A percentile compares a stretch with the other conserved stretches of the same genome.
phyloP scores from a whole-genome alignment of 2,888 invertebrate genomes.

The Acanthococcus lagerstroemiae region DNA sequence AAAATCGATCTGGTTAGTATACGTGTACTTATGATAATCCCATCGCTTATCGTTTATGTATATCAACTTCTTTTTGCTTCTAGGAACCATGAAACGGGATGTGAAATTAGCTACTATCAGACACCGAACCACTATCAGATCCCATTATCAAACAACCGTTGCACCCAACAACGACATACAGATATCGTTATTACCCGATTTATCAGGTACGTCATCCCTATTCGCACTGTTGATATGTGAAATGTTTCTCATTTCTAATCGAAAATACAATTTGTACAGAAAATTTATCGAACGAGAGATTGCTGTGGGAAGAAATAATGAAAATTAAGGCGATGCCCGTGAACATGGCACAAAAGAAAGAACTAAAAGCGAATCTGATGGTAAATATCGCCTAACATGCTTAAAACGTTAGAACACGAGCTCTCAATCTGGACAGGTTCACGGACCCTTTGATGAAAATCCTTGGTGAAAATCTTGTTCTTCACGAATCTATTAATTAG shows the following conservation, averaged over 20 bases:
- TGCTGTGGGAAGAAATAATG: constrained; percentile 77
- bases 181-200: constrained; percentile 67
- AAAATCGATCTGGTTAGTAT: constrained; percentile 41
- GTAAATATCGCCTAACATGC: too few relatives aligned
- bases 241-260: too few relatives aligned
- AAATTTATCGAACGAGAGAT: constrained; percentile 68
- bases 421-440: too few relatives aligned
- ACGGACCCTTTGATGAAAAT: too few relatives aligned
- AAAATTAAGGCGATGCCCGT: constrained; percentile 75
- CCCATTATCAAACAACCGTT: constrained; percentile 52
- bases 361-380: constrained; percentile 66
- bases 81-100: constrained; percentile 11
- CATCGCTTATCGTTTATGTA: background rate
- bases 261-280: constrained; percentile 48
- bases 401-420: too few relatives aligned
- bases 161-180: constrained; percentile 53
- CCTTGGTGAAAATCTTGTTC: too few relatives aligned
- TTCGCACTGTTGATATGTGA: background rate
- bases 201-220: constrained; percentile 49
- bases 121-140: constrained; percentile 41
- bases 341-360: constrained; percentile 69
- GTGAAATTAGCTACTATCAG: constrained; percentile 19
- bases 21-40: too few relatives aligned
- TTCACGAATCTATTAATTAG: too few relatives aligned
- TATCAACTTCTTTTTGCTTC: background rate